Base-by-base conservation (phyloP, 2,797 vertebrate genomes). In the Acanthurus lineatus region DNA sequence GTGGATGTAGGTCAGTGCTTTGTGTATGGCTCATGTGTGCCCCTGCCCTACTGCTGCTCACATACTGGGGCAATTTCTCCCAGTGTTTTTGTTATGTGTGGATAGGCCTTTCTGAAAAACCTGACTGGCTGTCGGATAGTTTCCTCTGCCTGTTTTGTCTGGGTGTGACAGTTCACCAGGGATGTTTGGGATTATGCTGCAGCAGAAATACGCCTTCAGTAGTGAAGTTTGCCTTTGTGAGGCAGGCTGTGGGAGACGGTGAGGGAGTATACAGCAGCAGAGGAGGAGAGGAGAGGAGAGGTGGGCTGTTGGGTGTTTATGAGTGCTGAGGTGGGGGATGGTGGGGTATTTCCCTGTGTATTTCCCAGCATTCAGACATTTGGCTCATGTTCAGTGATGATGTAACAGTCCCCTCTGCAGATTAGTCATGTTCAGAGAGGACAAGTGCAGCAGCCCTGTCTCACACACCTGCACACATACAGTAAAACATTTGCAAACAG, bases 1-100 rank as follows among this genome's bases (percentile, higher is more conserved):
- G 82, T 81, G 89, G 92, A 94, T 94, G 90, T 94, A 93, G 94
- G 93, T 94, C 94, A 93, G 74, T 57, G 85, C 83, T 89, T 87
- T 91, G 86, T 89, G 81, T 70, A 11, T 53, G 73, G 69, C 69
- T 66, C 48, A n/a, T 80, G 72, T 69, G 72, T 61, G 73, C 66
- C 74, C 61, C 77, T 79, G 76, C 47, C 67, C 68, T 28, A 67
- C 38, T 71, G 71, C 67, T 83, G 73, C 25, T 56, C 69, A 65
- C 68, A 69, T 63, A 66, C 69, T 61, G 69, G 45, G 66, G 51
- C 35, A 4, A 75, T 81, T 81, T 73, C 68, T 81, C 74, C 59
- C 22, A 57, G n/a, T 61, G 73, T 84, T 86, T 77, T 57, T 32
- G 5, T 71, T 48, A 76, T 75, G 57, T 68, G 58, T 64, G 49